Evolutionary conservation across 1,140 invertebrate species (phyloP).

Genomic region (Bicyclus anynana): DNA sequence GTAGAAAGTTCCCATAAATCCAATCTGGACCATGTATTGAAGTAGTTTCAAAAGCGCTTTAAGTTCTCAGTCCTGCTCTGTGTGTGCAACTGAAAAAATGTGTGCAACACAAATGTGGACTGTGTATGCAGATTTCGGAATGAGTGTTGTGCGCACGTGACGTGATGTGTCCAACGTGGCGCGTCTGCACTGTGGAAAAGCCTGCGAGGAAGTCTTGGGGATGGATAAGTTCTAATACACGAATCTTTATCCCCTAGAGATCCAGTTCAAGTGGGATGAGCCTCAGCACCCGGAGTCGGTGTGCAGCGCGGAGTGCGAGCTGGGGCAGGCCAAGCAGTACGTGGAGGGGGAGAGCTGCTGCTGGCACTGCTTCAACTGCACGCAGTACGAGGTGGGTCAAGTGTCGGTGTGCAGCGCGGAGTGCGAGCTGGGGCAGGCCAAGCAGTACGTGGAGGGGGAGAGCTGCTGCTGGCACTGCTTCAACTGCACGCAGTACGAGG

Average conservation of each 20-base stretch:
- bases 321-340: slow-evolving; percentile 93
- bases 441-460: slow-evolving; percentile 93
- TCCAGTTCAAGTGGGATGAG: slow-evolving; percentile 88
- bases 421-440: slow-evolving; percentile 91
- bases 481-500: slow-evolving; percentile 95
- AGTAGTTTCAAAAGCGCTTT: no score
- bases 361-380: slow-evolving; percentile 97
- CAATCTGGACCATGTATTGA: no score
- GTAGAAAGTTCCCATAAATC: no score
- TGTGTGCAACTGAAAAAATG: no score
- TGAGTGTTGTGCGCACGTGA: no score
- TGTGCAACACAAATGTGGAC: no score
- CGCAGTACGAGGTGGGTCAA: slow-evolving; percentile 88
- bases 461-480: slow-evolving; percentile 98
- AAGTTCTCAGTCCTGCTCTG: no score
- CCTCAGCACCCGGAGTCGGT: slow-evolving; percentile 90
- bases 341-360: slow-evolving; percentile 95
- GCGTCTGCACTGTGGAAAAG: no score
- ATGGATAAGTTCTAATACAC: no score
- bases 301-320: slow-evolving; percentile 90
- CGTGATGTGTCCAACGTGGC: no score
- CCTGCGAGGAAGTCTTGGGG: no score
- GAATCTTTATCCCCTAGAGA: slow-evolving; percentile 76
- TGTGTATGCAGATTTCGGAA: no score
- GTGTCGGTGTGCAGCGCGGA: slow-evolving; percentile 92